Percentiles rank a stretch among this genome's conserved stretches.
Evolutionary conservation across 1,140 invertebrate species (phyloP).

Genomic region (Drosophila sucinea): DNA sequence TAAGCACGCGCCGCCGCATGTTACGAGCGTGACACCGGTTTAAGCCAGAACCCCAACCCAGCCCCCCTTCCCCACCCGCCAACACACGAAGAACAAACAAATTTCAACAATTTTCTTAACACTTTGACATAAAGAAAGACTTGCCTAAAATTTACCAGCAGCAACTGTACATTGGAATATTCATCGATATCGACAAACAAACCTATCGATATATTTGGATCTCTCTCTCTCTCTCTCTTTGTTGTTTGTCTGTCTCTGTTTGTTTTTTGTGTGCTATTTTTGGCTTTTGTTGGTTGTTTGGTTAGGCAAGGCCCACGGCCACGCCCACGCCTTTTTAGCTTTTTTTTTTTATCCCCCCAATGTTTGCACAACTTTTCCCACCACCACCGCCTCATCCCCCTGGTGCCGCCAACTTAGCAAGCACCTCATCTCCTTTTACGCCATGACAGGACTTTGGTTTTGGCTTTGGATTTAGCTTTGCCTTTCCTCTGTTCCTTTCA

Average conservation of each 20-base stretch:
- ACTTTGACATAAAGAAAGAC: conserved; percentile 1
- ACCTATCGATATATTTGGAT: conserved; percentile 10
- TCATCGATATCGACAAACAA: conserved; percentile 34
- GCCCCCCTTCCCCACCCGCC: too few species aligned
- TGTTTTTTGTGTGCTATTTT: neutral
- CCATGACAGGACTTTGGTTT: conserved; percentile 10
- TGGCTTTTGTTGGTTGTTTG: neutral
- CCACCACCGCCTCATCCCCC: too few species aligned
- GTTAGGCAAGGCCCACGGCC: conserved; percentile 4
- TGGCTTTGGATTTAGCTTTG: conserved; percentile 23
- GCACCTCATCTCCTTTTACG: neutral
- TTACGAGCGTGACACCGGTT: conserved; percentile 62
- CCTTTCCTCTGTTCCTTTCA: conserved; percentile 27
- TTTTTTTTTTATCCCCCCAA: neutral
- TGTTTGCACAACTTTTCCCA: conserved; percentile 14
- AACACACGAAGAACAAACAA: conserved; percentile 5
- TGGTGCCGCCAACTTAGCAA: too few species aligned
- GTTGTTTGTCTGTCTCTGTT: neutral
- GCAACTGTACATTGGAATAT: conserved; percentile 25
- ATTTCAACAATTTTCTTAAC: conserved; percentile 51
- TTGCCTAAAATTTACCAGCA: conserved; percentile 23
- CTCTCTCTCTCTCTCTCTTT: neutral
- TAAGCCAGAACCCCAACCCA: conserved; percentile 4
- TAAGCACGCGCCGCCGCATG: conserved; percentile 71
- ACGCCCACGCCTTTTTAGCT: neutral